phyloP scores from a whole-genome alignment of 2,113 vertebrate species.

The Bungarus multicinctus region DNA sequence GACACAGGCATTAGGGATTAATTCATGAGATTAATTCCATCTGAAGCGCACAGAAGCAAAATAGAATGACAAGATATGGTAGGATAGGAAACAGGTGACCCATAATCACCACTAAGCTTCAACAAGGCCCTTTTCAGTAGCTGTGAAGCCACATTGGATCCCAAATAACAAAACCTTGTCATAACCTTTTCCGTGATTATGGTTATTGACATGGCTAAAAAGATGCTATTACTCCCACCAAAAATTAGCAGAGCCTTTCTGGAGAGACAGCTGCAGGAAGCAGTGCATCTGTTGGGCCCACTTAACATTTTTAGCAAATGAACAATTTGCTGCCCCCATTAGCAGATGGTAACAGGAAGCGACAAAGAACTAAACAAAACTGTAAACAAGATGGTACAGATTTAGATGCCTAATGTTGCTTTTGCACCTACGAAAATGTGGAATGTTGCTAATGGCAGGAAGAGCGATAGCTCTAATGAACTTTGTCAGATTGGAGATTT shows the following conservation, averaged over 20 bases:
- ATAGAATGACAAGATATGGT: background rate
- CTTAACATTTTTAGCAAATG: slow-evolving; percentile 7
- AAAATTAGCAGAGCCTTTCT: background rate
- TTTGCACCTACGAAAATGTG: background rate
- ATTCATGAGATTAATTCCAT: background rate
- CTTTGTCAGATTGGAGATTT: background rate
- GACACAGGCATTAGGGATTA: background rate
- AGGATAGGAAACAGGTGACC: background rate
- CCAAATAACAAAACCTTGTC: background rate
- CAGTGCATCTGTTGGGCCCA: background rate
- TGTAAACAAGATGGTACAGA: background rate
- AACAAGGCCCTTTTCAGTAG: background rate
- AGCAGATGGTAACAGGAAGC: background rate
- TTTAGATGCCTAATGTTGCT: background rate
- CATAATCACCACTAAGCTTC: background rate
- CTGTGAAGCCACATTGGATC: background rate
- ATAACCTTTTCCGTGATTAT: background rate
- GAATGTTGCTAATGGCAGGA: background rate
- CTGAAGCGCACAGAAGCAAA: background rate
- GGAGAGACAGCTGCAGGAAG: slow-evolving; percentile 33
- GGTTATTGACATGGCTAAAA: background rate
- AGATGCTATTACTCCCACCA: background rate
- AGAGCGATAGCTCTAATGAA: background rate
- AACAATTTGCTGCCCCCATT: background rate
- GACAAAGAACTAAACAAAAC: background rate